Evolutionary conservation across 2,888 invertebrate species (phyloP).

Genomic region (Spisula subtruncata): DNA sequence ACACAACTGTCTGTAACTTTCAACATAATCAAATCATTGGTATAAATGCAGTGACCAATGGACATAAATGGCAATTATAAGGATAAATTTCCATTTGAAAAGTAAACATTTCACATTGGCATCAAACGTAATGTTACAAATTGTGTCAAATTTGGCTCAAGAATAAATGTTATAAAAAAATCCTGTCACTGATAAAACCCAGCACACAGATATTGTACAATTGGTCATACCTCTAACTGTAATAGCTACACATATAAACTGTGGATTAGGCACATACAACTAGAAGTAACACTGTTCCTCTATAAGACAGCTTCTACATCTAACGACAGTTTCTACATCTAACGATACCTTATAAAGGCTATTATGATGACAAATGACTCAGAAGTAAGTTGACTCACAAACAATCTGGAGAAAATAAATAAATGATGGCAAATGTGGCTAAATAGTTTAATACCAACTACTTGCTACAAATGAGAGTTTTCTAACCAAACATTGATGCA

Average conservation of each 20-base stretch:
- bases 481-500: too few relatives aligned
- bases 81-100: not conserved
- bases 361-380: not conserved
- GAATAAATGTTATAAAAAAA: not conserved
- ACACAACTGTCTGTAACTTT: not conserved
- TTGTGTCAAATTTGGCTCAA: not conserved
- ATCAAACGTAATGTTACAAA: not conserved
- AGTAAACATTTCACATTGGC: not conserved
- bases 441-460: not conserved
- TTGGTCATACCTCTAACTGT: not conserved
- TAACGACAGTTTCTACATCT: constrained; percentile 1
- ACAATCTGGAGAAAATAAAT: not conserved
- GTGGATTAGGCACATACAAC: not conserved
- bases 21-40: not conserved
- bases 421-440: not conserved
- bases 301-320: not conserved
- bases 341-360: constrained; percentile 17
- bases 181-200: too few relatives aligned
- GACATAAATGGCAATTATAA: not conserved
- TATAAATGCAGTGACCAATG: not conserved
- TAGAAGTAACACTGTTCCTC: not conserved
- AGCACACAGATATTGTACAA: too few relatives aligned
- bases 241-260: not conserved
- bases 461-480: too few relatives aligned
- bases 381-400: not conserved